Evolutionary conservation across 2,113 vertebrate species (phyloP).

Genomic region (Naja naja): DNA sequence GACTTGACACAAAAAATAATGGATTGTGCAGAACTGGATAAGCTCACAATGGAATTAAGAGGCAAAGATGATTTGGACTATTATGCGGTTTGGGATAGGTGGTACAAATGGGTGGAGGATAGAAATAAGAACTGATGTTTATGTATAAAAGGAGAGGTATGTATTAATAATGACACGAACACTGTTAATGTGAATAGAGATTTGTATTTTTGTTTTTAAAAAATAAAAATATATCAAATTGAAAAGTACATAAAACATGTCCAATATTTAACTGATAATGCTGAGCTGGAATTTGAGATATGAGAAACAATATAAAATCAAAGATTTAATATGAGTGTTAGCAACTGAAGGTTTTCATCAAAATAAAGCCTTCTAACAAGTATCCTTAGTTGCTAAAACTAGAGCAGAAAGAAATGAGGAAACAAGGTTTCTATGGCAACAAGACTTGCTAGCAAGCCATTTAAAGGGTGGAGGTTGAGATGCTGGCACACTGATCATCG

Average conservation of each 20-base stretch:
- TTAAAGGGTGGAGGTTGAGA: rapidly evolving
- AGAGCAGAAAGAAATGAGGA: neutral
- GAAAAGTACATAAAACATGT: neutral
- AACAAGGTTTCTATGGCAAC: neutral
- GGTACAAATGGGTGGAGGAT: too few species aligned
- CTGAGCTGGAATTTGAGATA: neutral
- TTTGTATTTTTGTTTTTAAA: too few species aligned
- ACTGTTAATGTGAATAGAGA: too few species aligned
- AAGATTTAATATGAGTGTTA: neutral
- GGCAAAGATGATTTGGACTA: too few species aligned
- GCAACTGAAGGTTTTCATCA: neutral
- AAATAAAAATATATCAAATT: too few species aligned
- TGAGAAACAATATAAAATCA: neutral
- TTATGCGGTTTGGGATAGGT: too few species aligned
- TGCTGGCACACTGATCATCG: neutral
- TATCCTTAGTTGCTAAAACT: neutral
- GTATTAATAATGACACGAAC: too few species aligned
- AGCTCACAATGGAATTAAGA: too few species aligned
- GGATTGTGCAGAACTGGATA: too few species aligned
- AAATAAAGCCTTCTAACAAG: neutral
- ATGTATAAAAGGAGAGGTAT: too few species aligned
- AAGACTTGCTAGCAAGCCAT: neutral
- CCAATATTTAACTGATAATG: neutral
- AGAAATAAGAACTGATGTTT: too few species aligned
- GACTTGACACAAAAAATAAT: too few species aligned